phyloP scores from a whole-genome alignment of 2,113 vertebrate genomes.

The Rissa tridactyla region DNA sequence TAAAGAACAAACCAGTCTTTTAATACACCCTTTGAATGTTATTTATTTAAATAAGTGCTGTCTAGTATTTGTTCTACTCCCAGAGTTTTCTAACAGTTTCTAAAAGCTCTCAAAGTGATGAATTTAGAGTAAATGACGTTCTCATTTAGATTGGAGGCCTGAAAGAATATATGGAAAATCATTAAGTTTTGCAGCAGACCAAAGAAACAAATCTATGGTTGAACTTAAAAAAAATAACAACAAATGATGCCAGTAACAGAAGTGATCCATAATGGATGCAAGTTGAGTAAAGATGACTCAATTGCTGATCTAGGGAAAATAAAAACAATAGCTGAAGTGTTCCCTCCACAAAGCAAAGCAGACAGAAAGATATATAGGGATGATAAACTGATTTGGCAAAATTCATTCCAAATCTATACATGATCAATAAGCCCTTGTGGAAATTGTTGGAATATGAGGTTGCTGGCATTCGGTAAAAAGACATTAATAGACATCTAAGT shows the following conservation, averaged over 20 bases:
- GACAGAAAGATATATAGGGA: not conserved
- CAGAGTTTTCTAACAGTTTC: constrained; percentile 2
- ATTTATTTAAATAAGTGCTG: not conserved
- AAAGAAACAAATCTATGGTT: not conserved
- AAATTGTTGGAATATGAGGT: constrained; percentile 41
- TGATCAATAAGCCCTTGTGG: constrained; percentile 52
- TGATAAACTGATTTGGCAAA: constrained; percentile 57
- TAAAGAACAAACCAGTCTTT: not conserved
- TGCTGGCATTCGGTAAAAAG: constrained; percentile 31
- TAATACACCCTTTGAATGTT: not conserved
- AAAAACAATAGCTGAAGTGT: constrained; percentile 26
- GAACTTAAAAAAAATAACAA: not conserved
- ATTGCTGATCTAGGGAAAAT: constrained; percentile 48
- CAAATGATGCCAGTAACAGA: not conserved
- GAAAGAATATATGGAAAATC: constrained; percentile 23
- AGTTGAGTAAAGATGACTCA: constrained; percentile 22
- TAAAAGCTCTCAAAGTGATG: not conserved
- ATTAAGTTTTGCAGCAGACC: constrained; percentile 36
- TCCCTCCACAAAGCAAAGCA: not conserved
- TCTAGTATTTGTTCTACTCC: not conserved
- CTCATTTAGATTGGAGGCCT: not conserved
- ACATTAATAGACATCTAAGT: constrained; percentile 42
- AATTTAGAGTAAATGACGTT: not conserved
- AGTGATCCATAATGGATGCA: constrained; percentile 24
- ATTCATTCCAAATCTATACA: constrained; percentile 51